Evolutionary conservation across 2,888 invertebrate genomes (phyloP).

Genomic region (Dryobota labecula): DNA sequence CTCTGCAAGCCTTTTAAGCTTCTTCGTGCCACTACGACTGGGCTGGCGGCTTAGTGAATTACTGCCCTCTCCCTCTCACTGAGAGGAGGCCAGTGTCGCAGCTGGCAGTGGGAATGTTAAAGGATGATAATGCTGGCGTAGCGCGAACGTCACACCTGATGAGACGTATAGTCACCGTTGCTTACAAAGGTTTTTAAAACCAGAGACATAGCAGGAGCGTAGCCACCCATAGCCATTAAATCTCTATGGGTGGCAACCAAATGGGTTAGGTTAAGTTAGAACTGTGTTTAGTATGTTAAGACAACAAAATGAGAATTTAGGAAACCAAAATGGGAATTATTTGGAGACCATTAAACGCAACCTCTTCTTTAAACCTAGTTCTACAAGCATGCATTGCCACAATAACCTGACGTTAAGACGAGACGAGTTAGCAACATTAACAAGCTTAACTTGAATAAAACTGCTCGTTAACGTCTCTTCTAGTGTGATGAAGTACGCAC

Average conservation of each 20-base stretch:
- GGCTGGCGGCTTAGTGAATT: not conserved
- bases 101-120: not conserved
- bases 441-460: constrained; percentile 17
- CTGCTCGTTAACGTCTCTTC: constrained; percentile 23
- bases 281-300: too few species aligned
- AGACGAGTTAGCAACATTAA: constrained; percentile 30
- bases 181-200: not conserved
- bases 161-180: not conserved
- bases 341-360: too few species aligned
- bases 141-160: too few species aligned
- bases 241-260: too few species aligned
- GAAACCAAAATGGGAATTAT: too few species aligned
- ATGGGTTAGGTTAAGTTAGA: too few species aligned
- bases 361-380: not conserved
- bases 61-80: not conserved
- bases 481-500: constrained; percentile 33
- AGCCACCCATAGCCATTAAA: not conserved
- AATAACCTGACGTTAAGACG: constrained; percentile 18
- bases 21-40: not conserved
- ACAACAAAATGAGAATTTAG: too few species aligned
- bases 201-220: not conserved
- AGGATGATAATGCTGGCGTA: not conserved
- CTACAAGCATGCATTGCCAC: not conserved
- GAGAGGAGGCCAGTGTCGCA: not conserved
- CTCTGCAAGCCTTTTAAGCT: not conserved